phyloP scores from a whole-genome alignment of 2,113 vertebrate genomes.

The Grantiella picta region DNA sequence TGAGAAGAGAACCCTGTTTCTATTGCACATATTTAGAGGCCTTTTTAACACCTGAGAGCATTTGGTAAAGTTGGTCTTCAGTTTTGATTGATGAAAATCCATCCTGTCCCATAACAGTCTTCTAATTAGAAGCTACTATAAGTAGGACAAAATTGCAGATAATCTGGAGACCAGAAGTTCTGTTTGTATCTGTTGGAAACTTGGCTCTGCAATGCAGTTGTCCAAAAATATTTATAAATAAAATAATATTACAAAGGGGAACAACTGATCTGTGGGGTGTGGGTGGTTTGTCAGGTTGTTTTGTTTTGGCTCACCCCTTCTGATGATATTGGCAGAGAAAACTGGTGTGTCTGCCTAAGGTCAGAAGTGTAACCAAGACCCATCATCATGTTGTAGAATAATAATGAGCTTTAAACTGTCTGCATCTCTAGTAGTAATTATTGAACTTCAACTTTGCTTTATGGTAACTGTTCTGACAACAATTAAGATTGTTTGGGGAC shows the following conservation, averaged over 20 bases:
- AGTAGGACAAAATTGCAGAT: not conserved
- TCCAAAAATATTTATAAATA: not conserved
- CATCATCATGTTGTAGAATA: not conserved
- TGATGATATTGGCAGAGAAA: not conserved
- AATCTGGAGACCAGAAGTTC: not conserved
- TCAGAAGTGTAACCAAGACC: not conserved
- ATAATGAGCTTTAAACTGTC: not conserved
- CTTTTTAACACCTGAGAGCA: not conserved
- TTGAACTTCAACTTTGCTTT: not conserved
- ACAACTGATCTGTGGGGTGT: not conserved
- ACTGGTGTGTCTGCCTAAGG: not conserved
- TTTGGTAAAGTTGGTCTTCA: not conserved
- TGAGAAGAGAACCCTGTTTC: not conserved
- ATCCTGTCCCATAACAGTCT: not conserved
- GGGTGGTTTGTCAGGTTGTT: not conserved
- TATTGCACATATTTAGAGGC: fast-evolving
- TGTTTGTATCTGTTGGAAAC: not conserved
- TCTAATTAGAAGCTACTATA: not conserved
- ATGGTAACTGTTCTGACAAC: not conserved
- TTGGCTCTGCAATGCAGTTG: not conserved
- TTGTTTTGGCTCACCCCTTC: not conserved
- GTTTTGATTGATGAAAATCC: not conserved
- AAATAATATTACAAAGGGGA: not conserved
- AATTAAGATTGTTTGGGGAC: not conserved
- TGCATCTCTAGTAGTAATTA: not conserved